Evolutionary conservation across 37 sponge, comb jelly and placozoan genomes (phyloP).

Genomic region (Chondrosia reniformis): DNA sequence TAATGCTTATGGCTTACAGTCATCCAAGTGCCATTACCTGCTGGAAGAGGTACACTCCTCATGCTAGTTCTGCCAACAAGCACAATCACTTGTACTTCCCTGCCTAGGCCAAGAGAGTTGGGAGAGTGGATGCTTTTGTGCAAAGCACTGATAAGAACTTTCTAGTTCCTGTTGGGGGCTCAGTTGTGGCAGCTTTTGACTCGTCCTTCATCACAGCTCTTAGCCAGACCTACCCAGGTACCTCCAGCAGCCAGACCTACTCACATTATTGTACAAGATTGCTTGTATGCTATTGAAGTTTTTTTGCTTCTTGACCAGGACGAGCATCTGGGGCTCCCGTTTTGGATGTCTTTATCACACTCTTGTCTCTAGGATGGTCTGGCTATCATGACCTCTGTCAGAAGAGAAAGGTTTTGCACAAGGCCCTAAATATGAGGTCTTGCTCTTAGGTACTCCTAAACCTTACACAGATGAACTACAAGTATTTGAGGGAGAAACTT

Average conservation of each 20-base stretch:
- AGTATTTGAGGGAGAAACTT: conserved; percentile 52
- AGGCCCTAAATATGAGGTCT: too few species aligned
- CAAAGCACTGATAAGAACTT: conserved; percentile 99
- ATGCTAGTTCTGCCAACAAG: not conserved
- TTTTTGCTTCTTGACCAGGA: conserved; percentile 33
- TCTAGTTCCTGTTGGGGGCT: conserved; percentile 96
- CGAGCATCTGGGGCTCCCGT: conserved; percentile 82
- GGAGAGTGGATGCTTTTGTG: conserved; percentile 89
- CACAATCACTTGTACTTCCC: not conserved
- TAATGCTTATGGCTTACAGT: conserved; percentile 98
- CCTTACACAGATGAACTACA: conserved; percentile 58
- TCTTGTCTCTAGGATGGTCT: conserved; percentile 78
- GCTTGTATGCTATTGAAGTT: not conserved
- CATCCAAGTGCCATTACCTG: conserved; percentile 82
- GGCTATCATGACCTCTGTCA: conserved; percentile 64
- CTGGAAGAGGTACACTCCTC: conserved; percentile 69
- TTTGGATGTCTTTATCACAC: conserved; percentile 92
- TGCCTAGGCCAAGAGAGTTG: conserved; percentile 58
- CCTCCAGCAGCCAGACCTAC: not conserved
- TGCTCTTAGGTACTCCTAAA: not conserved
- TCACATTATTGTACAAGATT: not conserved
- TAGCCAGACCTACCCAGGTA: conserved; percentile 89
- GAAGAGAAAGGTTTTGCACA: conserved; percentile 68
- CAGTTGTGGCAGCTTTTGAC: conserved; percentile 75
- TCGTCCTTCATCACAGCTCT: conserved; percentile 61